Conservation (phyloP, 2,797 vertebrate species). For the Mastacembelus armatus region DNA sequence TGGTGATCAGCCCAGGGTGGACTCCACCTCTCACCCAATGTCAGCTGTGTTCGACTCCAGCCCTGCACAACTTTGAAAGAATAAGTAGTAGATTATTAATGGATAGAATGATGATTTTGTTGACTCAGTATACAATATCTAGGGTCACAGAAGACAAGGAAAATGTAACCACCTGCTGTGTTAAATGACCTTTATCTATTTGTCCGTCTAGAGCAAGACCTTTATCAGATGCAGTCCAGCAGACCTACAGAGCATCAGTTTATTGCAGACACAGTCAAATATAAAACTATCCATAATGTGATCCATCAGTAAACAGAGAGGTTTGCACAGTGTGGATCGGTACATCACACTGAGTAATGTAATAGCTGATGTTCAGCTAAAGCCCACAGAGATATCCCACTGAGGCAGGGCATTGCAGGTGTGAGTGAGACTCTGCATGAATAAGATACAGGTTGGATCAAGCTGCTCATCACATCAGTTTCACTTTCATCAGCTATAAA, state of each 20-base stretch:
- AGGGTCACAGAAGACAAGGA: no score
- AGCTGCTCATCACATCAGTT: background rate
- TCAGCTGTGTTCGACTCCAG: no score
- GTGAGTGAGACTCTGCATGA: background rate
- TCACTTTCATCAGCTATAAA: slow-evolving; percentile 11
- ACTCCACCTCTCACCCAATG: no score
- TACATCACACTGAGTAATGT: background rate
- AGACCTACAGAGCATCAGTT: background rate
- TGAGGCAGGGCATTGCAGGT: slow-evolving; percentile 1
- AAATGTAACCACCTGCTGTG: no score
- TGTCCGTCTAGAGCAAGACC: background rate
- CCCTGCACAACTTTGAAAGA: no score
- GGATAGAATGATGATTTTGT: no score
- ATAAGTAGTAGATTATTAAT: no score
- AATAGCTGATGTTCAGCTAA: background rate
- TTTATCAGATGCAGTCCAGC: background rate
- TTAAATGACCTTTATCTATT: background rate
- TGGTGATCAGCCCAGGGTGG: no score
- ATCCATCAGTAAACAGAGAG: background rate
- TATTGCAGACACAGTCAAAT: slow-evolving; percentile 2
- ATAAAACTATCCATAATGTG: background rate
- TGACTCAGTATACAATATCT: no score
- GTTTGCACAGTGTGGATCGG: background rate
- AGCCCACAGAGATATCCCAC: slow-evolving; percentile 14
- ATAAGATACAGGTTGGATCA: slow-evolving; percentile 11